These are phyloP conservation scores for Bettongia penicillata DNA, from an alignment of 2,113 vertebrate genomes.

Conservation along the genomic window DNA sequence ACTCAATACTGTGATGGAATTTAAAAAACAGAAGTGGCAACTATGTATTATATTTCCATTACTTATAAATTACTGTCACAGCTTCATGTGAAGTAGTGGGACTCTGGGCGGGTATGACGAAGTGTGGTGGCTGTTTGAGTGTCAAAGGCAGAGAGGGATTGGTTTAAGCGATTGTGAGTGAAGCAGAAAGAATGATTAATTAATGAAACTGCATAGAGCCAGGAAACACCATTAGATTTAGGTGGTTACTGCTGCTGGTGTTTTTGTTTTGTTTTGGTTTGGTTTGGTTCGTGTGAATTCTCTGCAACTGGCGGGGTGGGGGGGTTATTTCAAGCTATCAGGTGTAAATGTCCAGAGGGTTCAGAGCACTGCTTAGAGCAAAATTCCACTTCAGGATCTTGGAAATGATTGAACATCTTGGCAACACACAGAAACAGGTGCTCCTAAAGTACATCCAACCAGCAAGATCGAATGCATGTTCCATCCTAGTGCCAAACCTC, in stretches of 20 bases:
- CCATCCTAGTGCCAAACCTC: neutral
- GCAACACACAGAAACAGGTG: neutral
- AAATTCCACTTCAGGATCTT: neutral
- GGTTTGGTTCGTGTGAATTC: neutral
- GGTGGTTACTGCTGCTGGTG: neutral
- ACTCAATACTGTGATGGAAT: neutral
- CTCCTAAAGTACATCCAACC: constrained; percentile 2
- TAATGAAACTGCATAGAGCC: neutral
- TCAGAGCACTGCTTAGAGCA: neutral
- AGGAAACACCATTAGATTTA: neutral
- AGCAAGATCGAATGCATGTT: neutral
- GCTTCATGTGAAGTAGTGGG: neutral
- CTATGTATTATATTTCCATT: neutral
- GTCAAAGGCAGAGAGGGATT: neutral
- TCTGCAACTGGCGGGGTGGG: neutral
- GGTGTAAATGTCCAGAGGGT: neutral
- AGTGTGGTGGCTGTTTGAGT: neutral
- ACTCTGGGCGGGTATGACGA: neutral
- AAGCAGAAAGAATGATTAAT: neutral
- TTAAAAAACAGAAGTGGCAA: neutral
- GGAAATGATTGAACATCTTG: neutral
- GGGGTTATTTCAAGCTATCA: neutral
- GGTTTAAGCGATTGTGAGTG: neutral
- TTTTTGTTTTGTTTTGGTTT: neutral
- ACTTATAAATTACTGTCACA: neutral